Conservation (phyloP, 1,140 invertebrate species). For the Sitobion miscanthi region DNA sequence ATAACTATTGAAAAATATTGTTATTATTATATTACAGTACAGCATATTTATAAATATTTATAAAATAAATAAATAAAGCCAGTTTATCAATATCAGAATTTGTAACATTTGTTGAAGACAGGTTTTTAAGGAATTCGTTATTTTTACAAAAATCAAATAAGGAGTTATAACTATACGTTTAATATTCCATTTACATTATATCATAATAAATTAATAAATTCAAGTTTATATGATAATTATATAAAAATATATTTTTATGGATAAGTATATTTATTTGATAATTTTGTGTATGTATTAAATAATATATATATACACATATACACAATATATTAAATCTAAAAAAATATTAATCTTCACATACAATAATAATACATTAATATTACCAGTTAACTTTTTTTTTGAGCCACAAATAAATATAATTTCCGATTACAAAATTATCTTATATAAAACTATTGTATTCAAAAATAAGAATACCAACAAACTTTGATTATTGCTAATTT, state of each 20-base stretch:
- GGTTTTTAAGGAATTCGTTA: background rate
- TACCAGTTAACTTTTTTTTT: background rate
- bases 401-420: background rate
- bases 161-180: too few relatives aligned
- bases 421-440: background rate
- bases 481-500: too few relatives aligned
- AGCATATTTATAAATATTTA: too few relatives aligned
- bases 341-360: constrained; percentile 28
- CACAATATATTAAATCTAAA: constrained; percentile 29
- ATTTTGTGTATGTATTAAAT: background rate
- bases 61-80: too few relatives aligned
- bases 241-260: background rate
- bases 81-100: background rate
- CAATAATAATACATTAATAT: constrained; percentile 12
- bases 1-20: too few relatives aligned
- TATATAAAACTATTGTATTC: background rate
- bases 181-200: background rate
- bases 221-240: background rate
- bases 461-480: background rate
- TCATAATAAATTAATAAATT: background rate
- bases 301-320: background rate
- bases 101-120: background rate
- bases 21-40: too few relatives aligned
- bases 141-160: background rate
- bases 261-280: constrained; percentile 40